Percentiles rank a stretch among this genome's conserved stretches.
Conservation (phyloP, 2,797 vertebrate genomes). For the Psittacula derbiana region DNA sequence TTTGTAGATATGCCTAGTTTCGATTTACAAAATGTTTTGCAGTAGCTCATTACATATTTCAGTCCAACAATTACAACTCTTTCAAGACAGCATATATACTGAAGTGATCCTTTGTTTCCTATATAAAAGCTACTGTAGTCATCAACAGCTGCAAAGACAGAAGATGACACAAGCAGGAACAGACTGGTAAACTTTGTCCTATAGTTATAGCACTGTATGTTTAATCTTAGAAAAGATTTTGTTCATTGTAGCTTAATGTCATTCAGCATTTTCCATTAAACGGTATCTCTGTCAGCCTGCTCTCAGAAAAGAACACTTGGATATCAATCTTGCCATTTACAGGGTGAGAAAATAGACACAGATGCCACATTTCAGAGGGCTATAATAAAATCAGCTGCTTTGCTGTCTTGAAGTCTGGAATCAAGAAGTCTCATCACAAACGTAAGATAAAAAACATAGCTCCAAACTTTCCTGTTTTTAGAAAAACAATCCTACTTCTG, state of each 20-base stretch:
- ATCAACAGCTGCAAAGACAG: slow-evolving; percentile 84
- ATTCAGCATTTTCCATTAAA: slow-evolving; percentile 59
- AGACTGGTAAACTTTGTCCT: slow-evolving; percentile 70
- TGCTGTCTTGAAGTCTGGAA: background rate
- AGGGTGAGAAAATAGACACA: slow-evolving; percentile 50
- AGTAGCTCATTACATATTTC: slow-evolving; percentile 60
- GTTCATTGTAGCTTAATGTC: slow-evolving; percentile 47
- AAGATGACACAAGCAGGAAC: slow-evolving; percentile 82
- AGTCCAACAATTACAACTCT: slow-evolving; percentile 71
- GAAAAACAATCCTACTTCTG: background rate
- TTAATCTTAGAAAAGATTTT: slow-evolving; percentile 68
- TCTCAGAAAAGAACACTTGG: background rate
- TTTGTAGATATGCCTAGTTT: background rate
- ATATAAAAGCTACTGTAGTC: slow-evolving; percentile 81
- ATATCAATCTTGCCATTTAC: slow-evolving; percentile 28
- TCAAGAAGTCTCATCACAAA: slow-evolving; percentile 7
- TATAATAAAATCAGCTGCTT: slow-evolving; percentile 41
- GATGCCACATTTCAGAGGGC: slow-evolving; percentile 25
- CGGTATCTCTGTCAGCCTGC: slow-evolving; percentile 20
- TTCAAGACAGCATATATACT: slow-evolving; percentile 59
- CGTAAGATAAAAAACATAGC: background rate
- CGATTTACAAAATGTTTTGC: slow-evolving; percentile 27
- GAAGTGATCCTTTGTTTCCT: slow-evolving; percentile 80
- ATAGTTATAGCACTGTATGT: slow-evolving; percentile 52
- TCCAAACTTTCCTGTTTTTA: background rate